These are phyloP conservation scores for Mixornis gularis DNA, from an alignment of 2,113 vertebrate species.

Conservation along the genomic window DNA sequence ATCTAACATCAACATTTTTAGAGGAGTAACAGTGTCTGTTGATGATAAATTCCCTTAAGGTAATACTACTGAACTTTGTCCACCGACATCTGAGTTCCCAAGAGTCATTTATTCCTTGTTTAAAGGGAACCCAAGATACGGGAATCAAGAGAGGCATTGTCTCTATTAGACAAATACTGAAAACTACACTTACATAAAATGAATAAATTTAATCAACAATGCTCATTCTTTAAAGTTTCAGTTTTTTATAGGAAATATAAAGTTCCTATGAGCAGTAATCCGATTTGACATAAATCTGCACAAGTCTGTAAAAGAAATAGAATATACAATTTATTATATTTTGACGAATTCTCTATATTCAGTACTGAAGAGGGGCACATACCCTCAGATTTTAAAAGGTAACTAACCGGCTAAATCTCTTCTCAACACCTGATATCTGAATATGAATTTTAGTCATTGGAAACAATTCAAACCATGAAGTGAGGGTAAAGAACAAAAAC, in stretches of 20 bases:
- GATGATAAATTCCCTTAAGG: not conserved
- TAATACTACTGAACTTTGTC: not conserved
- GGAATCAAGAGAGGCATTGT: not conserved
- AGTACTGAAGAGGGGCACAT: not conserved
- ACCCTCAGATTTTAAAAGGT: not conserved
- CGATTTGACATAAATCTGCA: not conserved
- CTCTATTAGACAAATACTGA: not conserved
- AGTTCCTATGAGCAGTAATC: not conserved
- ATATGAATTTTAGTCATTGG: not conserved
- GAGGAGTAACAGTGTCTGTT: not conserved
- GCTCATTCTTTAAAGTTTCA: not conserved
- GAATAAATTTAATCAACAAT: not conserved
- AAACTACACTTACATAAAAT: not conserved
- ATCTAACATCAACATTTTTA: not conserved
- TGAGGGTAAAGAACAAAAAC: not conserved
- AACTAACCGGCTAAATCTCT: not conserved
- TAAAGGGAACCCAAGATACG: not conserved
- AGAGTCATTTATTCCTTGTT: not conserved
- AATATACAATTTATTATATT: not conserved
- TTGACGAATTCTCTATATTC: not conserved
- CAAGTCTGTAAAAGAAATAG: not conserved
- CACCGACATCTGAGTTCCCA: not conserved
- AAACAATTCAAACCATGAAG: not conserved
- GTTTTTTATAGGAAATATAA: not conserved
- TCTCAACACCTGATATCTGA: not conserved